Evolutionary conservation across 2,797 vertebrate species (phyloP).

Genomic region (Natrix natrix): DNA sequence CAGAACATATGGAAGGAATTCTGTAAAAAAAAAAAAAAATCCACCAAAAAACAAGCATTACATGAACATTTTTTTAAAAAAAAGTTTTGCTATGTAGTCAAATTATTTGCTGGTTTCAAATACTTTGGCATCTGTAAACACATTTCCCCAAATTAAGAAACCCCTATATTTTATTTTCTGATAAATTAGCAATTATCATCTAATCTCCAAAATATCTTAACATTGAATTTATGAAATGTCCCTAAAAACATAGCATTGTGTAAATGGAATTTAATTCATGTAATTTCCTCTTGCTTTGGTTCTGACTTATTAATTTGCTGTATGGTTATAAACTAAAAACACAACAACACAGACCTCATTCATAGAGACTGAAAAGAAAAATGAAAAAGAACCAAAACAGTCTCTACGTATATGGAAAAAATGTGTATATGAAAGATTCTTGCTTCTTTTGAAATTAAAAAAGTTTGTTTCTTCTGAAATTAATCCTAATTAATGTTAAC

Average conservation of each 20-base stretch:
- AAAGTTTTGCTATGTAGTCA: neutral
- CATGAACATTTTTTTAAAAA: neutral
- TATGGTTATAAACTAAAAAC: neutral
- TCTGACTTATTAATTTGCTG: neutral
- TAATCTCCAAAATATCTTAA: neutral
- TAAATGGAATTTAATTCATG: neutral
- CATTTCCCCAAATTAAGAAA: neutral
- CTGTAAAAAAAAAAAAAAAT: slow-evolving; percentile 61
- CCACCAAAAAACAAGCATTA: slow-evolving; percentile 14
- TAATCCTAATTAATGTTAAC: neutral
- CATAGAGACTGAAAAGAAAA: neutral
- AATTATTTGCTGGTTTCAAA: neutral
- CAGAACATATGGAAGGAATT: slow-evolving; percentile 62
- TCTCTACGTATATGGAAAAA: neutral
- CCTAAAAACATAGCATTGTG: neutral
- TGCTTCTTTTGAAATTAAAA: neutral
- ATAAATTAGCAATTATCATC: neutral
- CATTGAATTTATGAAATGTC: slow-evolving; percentile 6
- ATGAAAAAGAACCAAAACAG: neutral
- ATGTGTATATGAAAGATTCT: neutral
- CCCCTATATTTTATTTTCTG: neutral
- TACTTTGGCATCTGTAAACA: neutral
- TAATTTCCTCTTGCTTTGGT: neutral
- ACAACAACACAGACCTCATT: neutral
- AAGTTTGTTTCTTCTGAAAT: neutral